Evolutionary conservation across 2,113 vertebrate genomes (phyloP), one percentile per base, ranked within the genome.

Genomic region (Speoplatyrhinus poulsoni): DNA sequence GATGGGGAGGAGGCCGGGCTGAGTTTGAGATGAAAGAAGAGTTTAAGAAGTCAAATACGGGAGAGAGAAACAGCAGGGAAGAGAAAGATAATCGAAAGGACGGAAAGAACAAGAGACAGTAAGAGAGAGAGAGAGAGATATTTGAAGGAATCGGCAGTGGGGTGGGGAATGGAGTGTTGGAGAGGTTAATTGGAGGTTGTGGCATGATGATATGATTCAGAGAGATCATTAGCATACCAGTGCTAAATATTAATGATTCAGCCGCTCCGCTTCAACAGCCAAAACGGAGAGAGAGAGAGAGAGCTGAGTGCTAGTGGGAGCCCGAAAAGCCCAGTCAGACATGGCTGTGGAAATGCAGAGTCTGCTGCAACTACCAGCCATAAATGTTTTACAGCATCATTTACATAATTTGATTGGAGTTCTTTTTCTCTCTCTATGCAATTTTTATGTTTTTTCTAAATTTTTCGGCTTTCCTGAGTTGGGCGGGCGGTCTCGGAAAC

Each of bases 141-240:
- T 5, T n/a, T 19, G n/a, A 10, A 13, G 58, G 8, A 26, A 36
- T 32, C 12, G 26, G 16, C 9, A 10, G 36, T 9, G 32, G 58
- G 58, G 16, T 1, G 9, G 69, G 75, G 65, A 26, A 26, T 3
- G 67, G 67, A 60, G 75, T 82, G 72, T 70, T 59, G 61, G 68
- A 79, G 80, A 89, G 89, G 87, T 89, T 90, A 90, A 90, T 90
- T 90, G 85, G 86, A 88, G 89, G 89, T 90, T 90, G 85, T 76
- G 77, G 82, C 64, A n/a, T 83, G 77, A 85, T 88, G 83, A 85
- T 88, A 88, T 69, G 82, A 90, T 82, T 88, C 87, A 88, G 70
- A 79, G 80, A 75, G 86, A 85, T 87, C 86, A 85, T 89, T 90
- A 90, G 87, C 87, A 89, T 88, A 86, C 79, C 72, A 59, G n/a